Base-by-base conservation (phyloP, 2,888 invertebrate species). In the Drosophila bunnanda region DNA sequence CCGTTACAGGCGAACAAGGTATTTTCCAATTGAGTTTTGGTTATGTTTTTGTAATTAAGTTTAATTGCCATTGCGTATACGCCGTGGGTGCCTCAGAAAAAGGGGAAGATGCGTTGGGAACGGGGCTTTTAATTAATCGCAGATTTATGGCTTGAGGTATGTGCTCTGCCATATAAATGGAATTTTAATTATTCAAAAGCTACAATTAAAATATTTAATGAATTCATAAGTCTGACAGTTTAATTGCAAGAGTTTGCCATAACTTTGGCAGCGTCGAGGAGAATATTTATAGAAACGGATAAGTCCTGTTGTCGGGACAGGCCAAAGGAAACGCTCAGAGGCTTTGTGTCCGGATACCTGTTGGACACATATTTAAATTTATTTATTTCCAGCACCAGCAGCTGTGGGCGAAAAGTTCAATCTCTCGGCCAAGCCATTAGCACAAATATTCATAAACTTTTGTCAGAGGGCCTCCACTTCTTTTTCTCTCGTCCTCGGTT, bases 181-280 rank as follows among this genome's bases (percentile, higher is more conserved):
- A 75, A 86, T 75, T 86, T 89, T 89, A 89, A 86, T 89, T 86
- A 86, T 89, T 86, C 89, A 86, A 88, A 80, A 88, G 88, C 86
- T 76, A 78, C 80, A 88, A 89, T 88, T 86, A 79, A 82, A 86
- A 86, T 88, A 89, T 86, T 88, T 82, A 86, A 86, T 89, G 86
- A 88, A 88, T 86, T 86, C 89, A 89, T 89, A 89, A 86, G 83
- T 76, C 85, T 88, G 84, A 80, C 89, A 89, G 88, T 89, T 89
- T 84, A 89, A 89, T 84, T 84, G 83, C 79, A 75, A 84, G 89
- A 83, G 77, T 88, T 83, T 88, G 67, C 62, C 71, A 72, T 68
- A 88, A 82, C 88, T 82, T 82, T 80, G 55, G 43, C 75, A 41
- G 30, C 56, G 53, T 10, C 22, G 46, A 38, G 53, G 53, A 36